Conservation (phyloP, 2,888 invertebrate genomes). For the Caenorhabditis sp. region DNA sequence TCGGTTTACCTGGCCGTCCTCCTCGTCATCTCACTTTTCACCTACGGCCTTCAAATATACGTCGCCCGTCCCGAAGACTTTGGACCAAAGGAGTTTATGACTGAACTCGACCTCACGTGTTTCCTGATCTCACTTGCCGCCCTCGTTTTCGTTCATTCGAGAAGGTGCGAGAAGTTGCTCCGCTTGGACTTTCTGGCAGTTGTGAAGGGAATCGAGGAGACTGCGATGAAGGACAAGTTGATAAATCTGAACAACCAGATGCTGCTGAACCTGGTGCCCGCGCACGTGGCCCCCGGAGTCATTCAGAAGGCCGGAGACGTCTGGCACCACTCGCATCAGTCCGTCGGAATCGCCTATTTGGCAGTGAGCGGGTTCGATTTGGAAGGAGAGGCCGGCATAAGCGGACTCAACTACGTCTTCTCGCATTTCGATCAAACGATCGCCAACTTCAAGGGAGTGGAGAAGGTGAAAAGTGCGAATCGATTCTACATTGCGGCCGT, state of each 20-base stretch:
- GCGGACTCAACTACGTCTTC: slow-evolving; percentile 69
- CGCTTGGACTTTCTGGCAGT: slow-evolving; percentile 75
- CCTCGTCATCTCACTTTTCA: slow-evolving; percentile 46
- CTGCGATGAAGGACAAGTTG: slow-evolving; percentile 58
- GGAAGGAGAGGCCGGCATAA: slow-evolving; percentile 66
- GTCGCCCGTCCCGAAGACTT: slow-evolving; percentile 69
- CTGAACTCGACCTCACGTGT: slow-evolving; percentile 71
- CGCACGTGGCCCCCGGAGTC: slow-evolving; percentile 72
- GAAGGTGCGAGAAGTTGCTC: slow-evolving; percentile 73
- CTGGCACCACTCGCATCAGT: slow-evolving; percentile 65
- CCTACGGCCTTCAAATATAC: slow-evolving; percentile 73
- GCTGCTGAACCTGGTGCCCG: slow-evolving; percentile 73
- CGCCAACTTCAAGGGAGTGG: slow-evolving; percentile 68
- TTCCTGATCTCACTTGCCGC: slow-evolving; percentile 66
- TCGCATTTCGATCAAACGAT: slow-evolving; percentile 68
- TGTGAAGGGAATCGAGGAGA: slow-evolving; percentile 68
- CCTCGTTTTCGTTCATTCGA: slow-evolving; percentile 69
- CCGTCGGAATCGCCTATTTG: slow-evolving; percentile 68
- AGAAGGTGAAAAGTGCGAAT: slow-evolving; percentile 75
- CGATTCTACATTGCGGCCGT: slow-evolving; percentile 77
- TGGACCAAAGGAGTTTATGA: slow-evolving; percentile 65
- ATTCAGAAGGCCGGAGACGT: slow-evolving; percentile 60
- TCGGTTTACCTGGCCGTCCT: slow-evolving; percentile 58
- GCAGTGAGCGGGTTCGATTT: slow-evolving; percentile 68
- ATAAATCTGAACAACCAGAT: slow-evolving; percentile 69